phyloP scores from a whole-genome alignment of 2,113 vertebrate genomes.

The Hirundichthys speculiger region DNA sequence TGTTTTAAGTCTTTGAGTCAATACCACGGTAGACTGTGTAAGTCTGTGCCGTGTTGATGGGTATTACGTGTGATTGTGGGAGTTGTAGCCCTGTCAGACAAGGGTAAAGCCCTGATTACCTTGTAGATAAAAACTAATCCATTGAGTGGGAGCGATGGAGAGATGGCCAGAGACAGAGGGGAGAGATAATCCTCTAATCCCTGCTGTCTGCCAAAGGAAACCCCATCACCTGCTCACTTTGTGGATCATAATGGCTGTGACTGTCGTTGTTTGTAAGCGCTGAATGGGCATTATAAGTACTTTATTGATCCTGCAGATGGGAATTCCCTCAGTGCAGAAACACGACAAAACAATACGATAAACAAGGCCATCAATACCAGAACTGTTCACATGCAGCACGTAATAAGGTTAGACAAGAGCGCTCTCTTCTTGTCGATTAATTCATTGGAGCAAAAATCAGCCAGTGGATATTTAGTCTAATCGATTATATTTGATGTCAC shows the following conservation, averaged over 20 bases:
- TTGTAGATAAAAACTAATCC: slow-evolving; percentile 63
- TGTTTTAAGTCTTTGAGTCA: slow-evolving; percentile 27
- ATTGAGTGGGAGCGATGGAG: slow-evolving; percentile 16
- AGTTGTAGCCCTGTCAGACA: slow-evolving; percentile 57
- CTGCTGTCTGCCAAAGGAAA: slow-evolving; percentile 44
- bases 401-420: not conserved
- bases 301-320: slow-evolving; percentile 34
- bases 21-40: slow-evolving; percentile 3
- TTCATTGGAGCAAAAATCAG: not conserved
- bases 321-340: slow-evolving; percentile 25
- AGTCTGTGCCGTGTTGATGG: slow-evolving; percentile 5
- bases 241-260: slow-evolving; percentile 17
- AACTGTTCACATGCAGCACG: not conserved
- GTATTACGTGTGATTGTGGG: slow-evolving; percentile 29
- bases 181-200: slow-evolving; percentile 53
- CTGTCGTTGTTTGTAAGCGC: slow-evolving; percentile 28
- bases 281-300: slow-evolving; percentile 27
- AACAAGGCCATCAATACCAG: not conserved
- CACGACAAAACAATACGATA: not conserved
- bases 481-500: not conserved
- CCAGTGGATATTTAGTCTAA: not conserved
- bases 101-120: slow-evolving; percentile 50
- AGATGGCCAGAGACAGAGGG: slow-evolving; percentile 36
- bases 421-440: not conserved
- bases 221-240: slow-evolving; percentile 19